These are phyloP conservation scores for Tinea semifulvella DNA, from an alignment of 2,888 invertebrate genomes.

Conservation along the genomic window DNA sequence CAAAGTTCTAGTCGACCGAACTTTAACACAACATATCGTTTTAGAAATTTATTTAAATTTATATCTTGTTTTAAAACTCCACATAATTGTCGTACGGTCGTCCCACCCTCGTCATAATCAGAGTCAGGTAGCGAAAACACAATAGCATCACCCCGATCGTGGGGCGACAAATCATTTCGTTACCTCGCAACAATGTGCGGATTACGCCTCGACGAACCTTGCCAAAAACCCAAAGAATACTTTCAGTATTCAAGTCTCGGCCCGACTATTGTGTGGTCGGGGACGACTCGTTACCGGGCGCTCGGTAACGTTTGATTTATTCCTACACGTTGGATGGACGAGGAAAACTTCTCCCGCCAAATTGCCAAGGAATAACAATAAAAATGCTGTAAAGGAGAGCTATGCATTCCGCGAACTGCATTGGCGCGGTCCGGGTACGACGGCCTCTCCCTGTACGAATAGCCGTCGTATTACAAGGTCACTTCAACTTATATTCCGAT, in stretches of 20 bases:
- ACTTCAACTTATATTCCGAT: slow-evolving; percentile 5
- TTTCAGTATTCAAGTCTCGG: slow-evolving; percentile 20
- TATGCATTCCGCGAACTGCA: slow-evolving; percentile 61
- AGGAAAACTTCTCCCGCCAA: slow-evolving; percentile 38
- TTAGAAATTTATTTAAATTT: too few relatives aligned
- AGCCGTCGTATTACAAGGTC: neutral
- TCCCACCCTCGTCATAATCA: neutral
- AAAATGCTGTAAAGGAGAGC: slow-evolving; percentile 57
- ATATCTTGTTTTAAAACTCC: too few relatives aligned
- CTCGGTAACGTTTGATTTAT: slow-evolving; percentile 20
- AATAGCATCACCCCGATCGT: neutral
- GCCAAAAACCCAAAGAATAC: slow-evolving; percentile 16
- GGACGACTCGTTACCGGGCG: slow-evolving; percentile 13
- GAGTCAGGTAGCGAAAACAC: slow-evolving; percentile 1
- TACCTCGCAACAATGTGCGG: slow-evolving; percentile 12
- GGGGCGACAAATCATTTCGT: slow-evolving; percentile 8
- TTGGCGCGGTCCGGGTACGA: slow-evolving; percentile 47
- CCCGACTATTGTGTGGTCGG: slow-evolving; percentile 20
- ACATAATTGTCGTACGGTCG: too few relatives aligned
- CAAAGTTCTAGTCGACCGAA: too few relatives aligned
- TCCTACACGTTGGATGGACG: slow-evolving; percentile 16
- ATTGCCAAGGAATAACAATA: slow-evolving; percentile 40
- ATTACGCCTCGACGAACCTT: slow-evolving; percentile 8
- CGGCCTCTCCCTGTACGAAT: slow-evolving; percentile 19
- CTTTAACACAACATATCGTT: too few relatives aligned